phyloP scores from a whole-genome alignment of 2,113 vertebrate genomes.

The Corvus cornix region DNA sequence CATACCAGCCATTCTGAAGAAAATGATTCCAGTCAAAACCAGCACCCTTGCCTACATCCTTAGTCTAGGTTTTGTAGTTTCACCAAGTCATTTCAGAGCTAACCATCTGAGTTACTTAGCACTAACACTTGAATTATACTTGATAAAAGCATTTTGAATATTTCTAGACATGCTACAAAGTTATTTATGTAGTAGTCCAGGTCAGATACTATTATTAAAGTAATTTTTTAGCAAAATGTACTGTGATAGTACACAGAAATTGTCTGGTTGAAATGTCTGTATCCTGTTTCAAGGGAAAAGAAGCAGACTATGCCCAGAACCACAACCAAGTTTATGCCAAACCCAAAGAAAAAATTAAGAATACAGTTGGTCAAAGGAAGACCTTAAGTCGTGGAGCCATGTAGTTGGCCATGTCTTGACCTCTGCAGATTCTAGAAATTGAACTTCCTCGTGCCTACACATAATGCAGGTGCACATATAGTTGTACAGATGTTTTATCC shows the following conservation, averaged over 20 bases:
- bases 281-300: not conserved
- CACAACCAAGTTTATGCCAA: not conserved
- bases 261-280: not conserved
- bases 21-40: not conserved
- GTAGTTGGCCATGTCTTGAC: too few species aligned
- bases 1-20: not conserved
- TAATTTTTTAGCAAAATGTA: not conserved
- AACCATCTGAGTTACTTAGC: not conserved
- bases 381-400: not conserved
- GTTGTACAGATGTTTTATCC: not conserved
- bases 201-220: not conserved
- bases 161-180: not conserved
- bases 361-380: not conserved
- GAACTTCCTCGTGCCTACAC: rapidly evolving
- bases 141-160: not conserved
- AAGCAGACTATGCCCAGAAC: not conserved
- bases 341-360: not conserved
- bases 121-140: not conserved
- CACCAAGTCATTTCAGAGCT: not conserved
- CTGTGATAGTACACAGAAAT: rapidly evolving
- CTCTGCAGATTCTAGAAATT: not conserved
- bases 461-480: too few species aligned
- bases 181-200: not conserved
- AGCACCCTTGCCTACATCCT: not conserved
- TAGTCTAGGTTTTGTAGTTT: not conserved